phyloP scores from a whole-genome alignment of 2,797 vertebrate genomes.

The Xerus rutilus region DNA sequence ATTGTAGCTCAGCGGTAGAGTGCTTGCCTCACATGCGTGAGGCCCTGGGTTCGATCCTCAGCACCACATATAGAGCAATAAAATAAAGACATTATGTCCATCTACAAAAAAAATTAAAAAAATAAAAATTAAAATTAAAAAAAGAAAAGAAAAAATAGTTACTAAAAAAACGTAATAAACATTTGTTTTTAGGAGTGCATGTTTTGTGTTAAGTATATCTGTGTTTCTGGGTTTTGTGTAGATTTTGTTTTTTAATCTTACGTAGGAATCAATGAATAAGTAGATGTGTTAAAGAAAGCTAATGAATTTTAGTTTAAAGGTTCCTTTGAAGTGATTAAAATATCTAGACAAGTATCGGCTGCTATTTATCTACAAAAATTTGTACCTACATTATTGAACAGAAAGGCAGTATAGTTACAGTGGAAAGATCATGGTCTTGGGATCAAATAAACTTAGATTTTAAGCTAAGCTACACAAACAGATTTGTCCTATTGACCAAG shows the following conservation, averaged over 20 bases:
- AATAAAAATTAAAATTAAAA: too few species aligned
- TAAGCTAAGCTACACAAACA: background rate
- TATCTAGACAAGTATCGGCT: background rate
- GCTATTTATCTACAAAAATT: background rate
- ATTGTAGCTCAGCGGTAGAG: too few species aligned
- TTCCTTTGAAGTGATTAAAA: constrained; percentile 44
- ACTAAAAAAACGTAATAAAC: background rate
- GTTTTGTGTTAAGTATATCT: constrained; percentile 37
- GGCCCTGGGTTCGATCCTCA: too few species aligned
- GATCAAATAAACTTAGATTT: constrained; percentile 28
- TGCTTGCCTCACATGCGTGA: too few species aligned
- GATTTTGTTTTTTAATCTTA: constrained; percentile 26
- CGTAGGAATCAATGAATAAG: constrained; percentile 8
- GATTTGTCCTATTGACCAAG: constrained; percentile 7
- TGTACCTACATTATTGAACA: background rate
- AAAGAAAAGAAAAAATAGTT: too few species aligned
- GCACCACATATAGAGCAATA: too few species aligned
- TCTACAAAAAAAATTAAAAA: too few species aligned
- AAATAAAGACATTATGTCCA: too few species aligned
- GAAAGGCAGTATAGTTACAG: background rate
- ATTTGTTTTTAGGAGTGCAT: constrained; percentile 43
- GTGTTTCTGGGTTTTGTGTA: background rate
- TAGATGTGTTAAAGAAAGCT: constrained; percentile 24
- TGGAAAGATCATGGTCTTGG: background rate
- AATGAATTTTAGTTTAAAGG: background rate